Evolutionary conservation across 2,113 vertebrate species (phyloP).

Genomic region (Gambusia affinis): DNA sequence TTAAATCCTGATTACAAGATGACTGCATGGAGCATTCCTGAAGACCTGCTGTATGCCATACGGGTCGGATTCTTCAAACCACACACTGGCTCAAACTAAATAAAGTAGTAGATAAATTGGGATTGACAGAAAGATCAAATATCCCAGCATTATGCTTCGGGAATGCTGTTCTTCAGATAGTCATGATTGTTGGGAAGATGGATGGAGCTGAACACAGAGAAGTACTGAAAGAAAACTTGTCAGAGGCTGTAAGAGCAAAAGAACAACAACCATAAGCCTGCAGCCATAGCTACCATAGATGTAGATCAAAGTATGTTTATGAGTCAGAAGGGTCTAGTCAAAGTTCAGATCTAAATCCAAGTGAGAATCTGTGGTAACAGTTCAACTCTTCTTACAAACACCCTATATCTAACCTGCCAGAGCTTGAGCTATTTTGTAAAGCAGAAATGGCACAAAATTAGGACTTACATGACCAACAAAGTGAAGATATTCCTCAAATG

Average conservation of each 20-base stretch:
- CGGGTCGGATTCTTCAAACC: constrained; percentile 14
- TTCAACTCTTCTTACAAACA: background rate
- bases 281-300: background rate
- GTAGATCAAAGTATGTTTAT: background rate
- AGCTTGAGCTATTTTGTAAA: background rate
- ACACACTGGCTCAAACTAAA: constrained; percentile 16
- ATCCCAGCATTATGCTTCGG: background rate
- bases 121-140: constrained; percentile 33
- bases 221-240: no score
- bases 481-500: background rate
- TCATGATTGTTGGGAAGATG: background rate
- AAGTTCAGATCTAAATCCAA: background rate
- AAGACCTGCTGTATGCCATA: background rate
- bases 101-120: constrained; percentile 30
- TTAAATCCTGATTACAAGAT: constrained; percentile 22
- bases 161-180: background rate
- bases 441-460: background rate
- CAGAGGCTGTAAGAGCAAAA: background rate
- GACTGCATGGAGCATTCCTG: constrained; percentile 7
- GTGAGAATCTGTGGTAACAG: background rate
- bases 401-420: background rate
- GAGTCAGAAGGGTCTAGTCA: background rate
- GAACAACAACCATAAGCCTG: background rate
- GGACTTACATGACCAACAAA: background rate
- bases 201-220: background rate